phyloP scores from a whole-genome alignment of 2,888 invertebrate species.

The Mystacides longicornis region DNA sequence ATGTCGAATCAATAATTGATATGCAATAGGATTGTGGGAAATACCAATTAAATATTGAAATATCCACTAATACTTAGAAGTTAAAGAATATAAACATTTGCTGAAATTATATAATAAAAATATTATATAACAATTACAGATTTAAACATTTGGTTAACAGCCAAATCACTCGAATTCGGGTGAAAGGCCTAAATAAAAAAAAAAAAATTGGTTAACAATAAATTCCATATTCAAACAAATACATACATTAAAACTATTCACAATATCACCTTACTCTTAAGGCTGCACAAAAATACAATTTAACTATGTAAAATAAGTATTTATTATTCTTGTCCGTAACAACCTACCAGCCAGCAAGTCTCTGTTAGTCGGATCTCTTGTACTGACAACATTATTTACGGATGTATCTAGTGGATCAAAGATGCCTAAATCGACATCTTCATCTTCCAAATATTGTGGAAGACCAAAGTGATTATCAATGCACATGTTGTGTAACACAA shows the following conservation, averaged over 20 bases:
- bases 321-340: not conserved
- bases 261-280: not conserved
- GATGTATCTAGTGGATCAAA: slow-evolving; percentile 1
- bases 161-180: too few species aligned
- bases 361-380: not conserved
- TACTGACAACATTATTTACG: not conserved
- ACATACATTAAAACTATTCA: not conserved
- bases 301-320: not conserved
- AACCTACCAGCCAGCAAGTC: not conserved
- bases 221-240: too few species aligned
- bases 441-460: slow-evolving; percentile 4
- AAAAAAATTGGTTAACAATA: too few species aligned
- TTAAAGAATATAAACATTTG: too few species aligned
- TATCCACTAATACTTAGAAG: too few species aligned
- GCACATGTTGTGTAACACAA: slow-evolving; percentile 1
- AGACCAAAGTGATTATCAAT: not conserved
- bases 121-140: too few species aligned
- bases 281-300: not conserved
- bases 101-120: too few species aligned
- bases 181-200: too few species aligned
- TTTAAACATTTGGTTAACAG: too few species aligned
- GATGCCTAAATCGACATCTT: not conserved
- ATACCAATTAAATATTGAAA: too few species aligned
- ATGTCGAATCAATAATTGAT: too few species aligned
- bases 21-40: too few species aligned